phyloP scores from a whole-genome alignment of 2,888 invertebrate species.

The Caradrina kadenii region DNA sequence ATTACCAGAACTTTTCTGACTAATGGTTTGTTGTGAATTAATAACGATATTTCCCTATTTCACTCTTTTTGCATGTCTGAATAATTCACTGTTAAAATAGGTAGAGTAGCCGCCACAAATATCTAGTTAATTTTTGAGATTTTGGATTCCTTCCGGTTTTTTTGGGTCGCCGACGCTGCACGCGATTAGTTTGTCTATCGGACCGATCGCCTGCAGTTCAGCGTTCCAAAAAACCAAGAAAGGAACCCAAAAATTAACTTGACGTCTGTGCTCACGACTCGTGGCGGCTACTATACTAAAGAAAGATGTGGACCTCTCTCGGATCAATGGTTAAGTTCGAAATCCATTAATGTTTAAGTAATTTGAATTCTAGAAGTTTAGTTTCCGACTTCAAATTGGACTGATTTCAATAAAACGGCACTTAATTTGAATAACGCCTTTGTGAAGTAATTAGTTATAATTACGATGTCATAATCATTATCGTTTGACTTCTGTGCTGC shows the following conservation, averaged over 20 bases:
- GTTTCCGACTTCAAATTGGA: slow-evolving; percentile 31
- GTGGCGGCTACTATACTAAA: too few relatives aligned
- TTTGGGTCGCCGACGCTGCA: too few relatives aligned
- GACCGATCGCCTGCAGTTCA: too few relatives aligned
- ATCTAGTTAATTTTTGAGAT: too few relatives aligned
- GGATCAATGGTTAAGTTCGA: slow-evolving; percentile 27
- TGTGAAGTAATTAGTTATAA: slow-evolving; percentile 41
- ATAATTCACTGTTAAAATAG: slow-evolving; percentile 26
- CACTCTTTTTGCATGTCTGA: slow-evolving; percentile 18
- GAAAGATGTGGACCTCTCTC: background rate
- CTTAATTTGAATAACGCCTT: slow-evolving; percentile 40
- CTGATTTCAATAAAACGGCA: slow-evolving; percentile 43
- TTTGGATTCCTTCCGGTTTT: too few relatives aligned
- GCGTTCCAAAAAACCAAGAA: too few relatives aligned
- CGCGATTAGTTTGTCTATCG: too few relatives aligned
- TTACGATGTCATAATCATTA: slow-evolving; percentile 41
- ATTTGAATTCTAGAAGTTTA: slow-evolving; percentile 33
- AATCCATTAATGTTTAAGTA: slow-evolving; percentile 29
- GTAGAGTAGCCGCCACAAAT: too few relatives aligned
- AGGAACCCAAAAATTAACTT: too few relatives aligned
- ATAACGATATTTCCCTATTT: slow-evolving; percentile 21
- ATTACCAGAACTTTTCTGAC: slow-evolving; percentile 37
- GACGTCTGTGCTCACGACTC: too few relatives aligned
- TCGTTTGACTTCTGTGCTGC: slow-evolving; percentile 18
- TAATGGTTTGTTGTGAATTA: slow-evolving; percentile 25